These are phyloP conservation scores for Xiphophorus birchmanni DNA, from an alignment of 2,797 vertebrate species.

Conservation along the genomic window DNA sequence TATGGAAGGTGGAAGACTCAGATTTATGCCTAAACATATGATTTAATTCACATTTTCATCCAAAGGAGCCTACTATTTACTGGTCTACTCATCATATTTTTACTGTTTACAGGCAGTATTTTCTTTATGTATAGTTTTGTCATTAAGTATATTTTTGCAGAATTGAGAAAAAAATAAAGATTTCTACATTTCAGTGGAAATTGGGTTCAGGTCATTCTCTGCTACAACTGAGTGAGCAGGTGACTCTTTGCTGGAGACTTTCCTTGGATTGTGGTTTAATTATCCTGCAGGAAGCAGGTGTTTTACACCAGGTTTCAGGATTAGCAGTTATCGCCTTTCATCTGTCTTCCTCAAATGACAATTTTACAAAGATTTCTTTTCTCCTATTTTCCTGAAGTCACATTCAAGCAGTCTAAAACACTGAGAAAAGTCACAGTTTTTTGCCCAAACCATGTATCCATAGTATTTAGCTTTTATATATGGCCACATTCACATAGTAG, in stretches of 20 bases:
- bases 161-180: neutral
- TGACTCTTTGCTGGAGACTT: slow-evolving; percentile 23
- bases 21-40: neutral
- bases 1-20: neutral
- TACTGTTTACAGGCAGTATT: neutral
- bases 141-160: neutral
- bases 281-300: slow-evolving; percentile 54
- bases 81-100: neutral
- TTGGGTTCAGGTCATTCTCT: neutral
- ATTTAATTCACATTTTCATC: slow-evolving; percentile 5
- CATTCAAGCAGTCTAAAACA: neutral
- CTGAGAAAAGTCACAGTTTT: neutral
- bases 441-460: neutral
- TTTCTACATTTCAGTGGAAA: neutral
- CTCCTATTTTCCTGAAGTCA: neutral
- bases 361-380: neutral
- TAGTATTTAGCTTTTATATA: neutral
- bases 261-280: slow-evolving; percentile 41
- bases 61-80: neutral
- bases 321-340: slow-evolving; percentile 28
- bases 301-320: slow-evolving; percentile 43
- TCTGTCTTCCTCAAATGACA: slow-evolving; percentile 2
- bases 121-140: no score
- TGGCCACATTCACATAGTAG: no score
- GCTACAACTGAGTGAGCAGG: slow-evolving; percentile 13